Conservation (phyloP, 2,113 vertebrate species). For the Leucoraja erinaceus region DNA sequence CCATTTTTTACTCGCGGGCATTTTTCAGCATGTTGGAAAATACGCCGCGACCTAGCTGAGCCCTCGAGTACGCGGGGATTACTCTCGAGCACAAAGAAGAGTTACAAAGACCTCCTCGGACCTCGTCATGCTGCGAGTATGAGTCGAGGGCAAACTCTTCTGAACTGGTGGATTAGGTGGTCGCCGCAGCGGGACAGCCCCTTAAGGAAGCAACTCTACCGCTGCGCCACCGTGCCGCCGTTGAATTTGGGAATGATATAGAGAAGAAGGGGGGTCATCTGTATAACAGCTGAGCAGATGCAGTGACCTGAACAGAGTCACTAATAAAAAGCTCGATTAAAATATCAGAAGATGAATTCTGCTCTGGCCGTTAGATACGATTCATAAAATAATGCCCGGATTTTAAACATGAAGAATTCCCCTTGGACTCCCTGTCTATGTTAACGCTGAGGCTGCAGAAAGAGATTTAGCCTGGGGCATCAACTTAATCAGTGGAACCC, state of each 20-base stretch:
- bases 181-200: too few species aligned
- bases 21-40: too few species aligned
- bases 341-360: background rate
- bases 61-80: too few species aligned
- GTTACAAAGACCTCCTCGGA: too few species aligned
- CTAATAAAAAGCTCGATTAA: background rate
- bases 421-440: background rate
- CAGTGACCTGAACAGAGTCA: background rate
- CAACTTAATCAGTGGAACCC: background rate
- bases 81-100: too few species aligned
- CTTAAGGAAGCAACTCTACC: too few species aligned
- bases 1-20: too few species aligned
- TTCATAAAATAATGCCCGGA: background rate
- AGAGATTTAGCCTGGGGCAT: background rate
- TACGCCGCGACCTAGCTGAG: too few species aligned
- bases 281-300: background rate
- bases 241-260: background rate
- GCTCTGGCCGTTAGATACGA: background rate
- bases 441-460: background rate
- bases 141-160: too few species aligned
- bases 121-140: too few species aligned
- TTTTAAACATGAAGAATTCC: background rate
- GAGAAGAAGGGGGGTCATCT: background rate
- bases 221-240: too few species aligned
- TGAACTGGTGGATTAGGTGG: too few species aligned